Evolutionary conservation across 2,797 vertebrate species (phyloP).

Genomic region (Sebastes jordani): DNA sequence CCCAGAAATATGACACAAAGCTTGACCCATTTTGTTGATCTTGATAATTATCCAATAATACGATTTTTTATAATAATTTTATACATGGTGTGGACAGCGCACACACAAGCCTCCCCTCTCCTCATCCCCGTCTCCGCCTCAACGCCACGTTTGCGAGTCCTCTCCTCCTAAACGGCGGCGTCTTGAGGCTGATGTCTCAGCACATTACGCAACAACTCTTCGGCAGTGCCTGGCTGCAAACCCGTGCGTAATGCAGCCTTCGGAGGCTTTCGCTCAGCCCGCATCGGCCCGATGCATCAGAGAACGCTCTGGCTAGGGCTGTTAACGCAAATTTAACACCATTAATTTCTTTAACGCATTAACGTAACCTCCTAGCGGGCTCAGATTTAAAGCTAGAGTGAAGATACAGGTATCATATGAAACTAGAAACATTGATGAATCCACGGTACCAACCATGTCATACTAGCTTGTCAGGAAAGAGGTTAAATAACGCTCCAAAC

Average conservation of each 20-base stretch:
- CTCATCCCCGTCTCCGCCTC: too few species aligned
- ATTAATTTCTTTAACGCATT: too few species aligned
- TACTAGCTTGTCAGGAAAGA: too few species aligned
- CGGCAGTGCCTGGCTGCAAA: not conserved
- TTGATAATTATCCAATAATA: not conserved
- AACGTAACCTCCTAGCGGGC: too few species aligned
- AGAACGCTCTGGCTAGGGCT: too few species aligned
- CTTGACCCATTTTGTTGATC: not conserved
- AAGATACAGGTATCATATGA: too few species aligned
- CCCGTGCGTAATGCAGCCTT: not conserved
- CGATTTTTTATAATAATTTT: not conserved
- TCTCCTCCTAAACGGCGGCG: not conserved
- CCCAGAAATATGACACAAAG: not conserved
- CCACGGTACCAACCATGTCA: fast-evolving
- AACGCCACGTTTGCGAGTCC: too few species aligned
- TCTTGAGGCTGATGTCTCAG: not conserved
- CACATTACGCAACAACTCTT: fast-evolving
- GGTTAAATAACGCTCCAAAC: too few species aligned
- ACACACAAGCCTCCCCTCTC: not conserved
- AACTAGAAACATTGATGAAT: too few species aligned
- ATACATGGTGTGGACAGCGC: not conserved
- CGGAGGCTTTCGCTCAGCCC: not conserved
- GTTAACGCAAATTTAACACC: too few species aligned
- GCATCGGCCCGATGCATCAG: not conserved
- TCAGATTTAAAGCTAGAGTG: too few species aligned